Evolutionary conservation across 2,888 invertebrate species (phyloP), one percentile per base, ranked within the genome.

Genomic region (Erebia palarica): DNA sequence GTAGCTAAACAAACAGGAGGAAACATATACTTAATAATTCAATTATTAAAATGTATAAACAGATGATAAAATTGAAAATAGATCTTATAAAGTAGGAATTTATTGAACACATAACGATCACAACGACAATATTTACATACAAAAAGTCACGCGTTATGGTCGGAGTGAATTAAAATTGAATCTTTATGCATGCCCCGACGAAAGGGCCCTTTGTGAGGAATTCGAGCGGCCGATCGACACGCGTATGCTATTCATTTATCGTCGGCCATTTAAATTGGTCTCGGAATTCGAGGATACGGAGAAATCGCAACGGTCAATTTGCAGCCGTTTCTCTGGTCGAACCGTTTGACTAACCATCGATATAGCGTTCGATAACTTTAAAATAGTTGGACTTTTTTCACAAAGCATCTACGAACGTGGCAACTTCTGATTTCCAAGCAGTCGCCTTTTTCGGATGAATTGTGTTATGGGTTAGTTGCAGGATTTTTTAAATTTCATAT

Each of bases 171-270:
- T 67, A 67, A 59, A 59, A 49, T 67, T 47, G 59, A 76, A 65
- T 67, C 55, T 53, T 64, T 60, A 66, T 71, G 55, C 66, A 80
- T 76, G 79, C 79, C 76, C 79, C 79, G n/a, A 82, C 83, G 82
- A 85, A 85, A 81, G 80, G 80, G 79, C 81, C 81, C 82, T 85
- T 87, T 86, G 86, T 84, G 78, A 84, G 85, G 86, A 88, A 89
- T 90, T 86, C 80, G 83, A 83, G 78, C 83, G 84, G 82, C 79
- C 81, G 81, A 77, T 77, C 81, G 81, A 81, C 82, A 81, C 80
- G 82, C 85, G 83, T 84, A 82, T 76, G 77, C 76, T 80, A 76
- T 75, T 79, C 80, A 79, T 81, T 79, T 79, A 81, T 82, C 81
- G 79, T 75, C 75, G 75, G 77, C 79, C 79, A 80, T 84, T 85